phyloP scores from a whole-genome alignment of 2,888 invertebrate genomes.

The Amiota minor region DNA sequence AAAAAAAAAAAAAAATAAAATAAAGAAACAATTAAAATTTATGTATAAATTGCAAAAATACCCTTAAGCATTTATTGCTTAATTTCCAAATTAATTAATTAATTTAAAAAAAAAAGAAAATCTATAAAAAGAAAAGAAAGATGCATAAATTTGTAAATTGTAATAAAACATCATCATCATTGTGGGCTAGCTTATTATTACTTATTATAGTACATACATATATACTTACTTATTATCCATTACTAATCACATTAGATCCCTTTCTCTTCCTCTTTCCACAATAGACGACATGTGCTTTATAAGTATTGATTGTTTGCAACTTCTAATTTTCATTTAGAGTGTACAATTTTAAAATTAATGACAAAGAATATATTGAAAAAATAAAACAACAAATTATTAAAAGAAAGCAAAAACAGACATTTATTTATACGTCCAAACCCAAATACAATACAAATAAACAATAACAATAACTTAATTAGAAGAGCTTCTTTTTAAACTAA shows the following conservation, averaged over 20 bases:
- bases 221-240: neutral
- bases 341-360: slow-evolving; percentile 24
- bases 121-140: neutral
- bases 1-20: no score
- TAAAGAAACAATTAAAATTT: neutral
- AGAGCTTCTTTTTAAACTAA: no score
- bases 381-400: neutral
- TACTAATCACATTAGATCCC: neutral
- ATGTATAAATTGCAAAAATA: neutral
- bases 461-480: no score
- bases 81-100: neutral
- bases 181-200: slow-evolving; percentile 15
- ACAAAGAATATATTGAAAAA: slow-evolving; percentile 13
- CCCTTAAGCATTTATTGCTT: no score
- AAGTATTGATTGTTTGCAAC: slow-evolving; percentile 20
- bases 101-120: neutral
- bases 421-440: no score
- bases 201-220: neutral
- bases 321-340: slow-evolving; percentile 19
- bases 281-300: slow-evolving; percentile 16
- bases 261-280: neutral
- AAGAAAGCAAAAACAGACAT: neutral
- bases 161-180: neutral
- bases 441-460: no score
- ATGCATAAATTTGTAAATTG: neutral